Percentiles rank a stretch among this genome's conserved stretches.
Evolutionary conservation across 2,113 vertebrate genomes (phyloP).

Genomic region (Tringa solitaria): DNA sequence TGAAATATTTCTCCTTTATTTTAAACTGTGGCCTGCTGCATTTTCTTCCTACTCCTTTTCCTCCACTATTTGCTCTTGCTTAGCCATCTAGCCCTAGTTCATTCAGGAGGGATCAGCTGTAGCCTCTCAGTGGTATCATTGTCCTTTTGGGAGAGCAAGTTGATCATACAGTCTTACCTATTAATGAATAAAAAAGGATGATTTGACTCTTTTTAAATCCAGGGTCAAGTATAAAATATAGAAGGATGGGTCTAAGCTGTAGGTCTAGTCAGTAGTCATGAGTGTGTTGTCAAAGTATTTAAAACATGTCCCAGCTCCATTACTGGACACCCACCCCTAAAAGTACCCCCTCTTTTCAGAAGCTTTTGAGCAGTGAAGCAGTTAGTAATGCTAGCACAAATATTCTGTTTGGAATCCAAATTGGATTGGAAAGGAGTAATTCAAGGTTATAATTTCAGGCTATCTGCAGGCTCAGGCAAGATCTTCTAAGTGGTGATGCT

Average conservation of each 20-base stretch:
- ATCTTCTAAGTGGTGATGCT: neutral
- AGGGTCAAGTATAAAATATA: neutral
- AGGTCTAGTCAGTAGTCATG: neutral
- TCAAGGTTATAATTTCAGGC: neutral
- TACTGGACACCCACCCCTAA: neutral
- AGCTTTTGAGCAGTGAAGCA: neutral
- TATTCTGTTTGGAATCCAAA: neutral
- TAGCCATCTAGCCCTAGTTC: neutral
- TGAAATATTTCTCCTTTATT: neutral
- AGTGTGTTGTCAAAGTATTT: neutral
- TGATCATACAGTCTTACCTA: neutral
- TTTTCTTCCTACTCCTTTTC: neutral
- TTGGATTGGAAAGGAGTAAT: neutral
- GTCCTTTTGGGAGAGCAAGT: neutral
- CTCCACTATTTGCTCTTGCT: neutral
- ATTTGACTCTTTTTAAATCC: neutral
- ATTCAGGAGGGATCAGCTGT: neutral
- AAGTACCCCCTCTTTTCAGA: neutral
- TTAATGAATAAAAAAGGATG: neutral
- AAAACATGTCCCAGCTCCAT: neutral
- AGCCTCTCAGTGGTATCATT: neutral
- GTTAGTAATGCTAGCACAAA: neutral
- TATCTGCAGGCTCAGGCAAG: neutral
- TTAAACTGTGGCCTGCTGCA: neutral
- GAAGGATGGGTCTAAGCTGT: neutral